Evolutionary conservation across 2,113 vertebrate species (phyloP).

Genomic region (Microtus pennsylvanicus): DNA sequence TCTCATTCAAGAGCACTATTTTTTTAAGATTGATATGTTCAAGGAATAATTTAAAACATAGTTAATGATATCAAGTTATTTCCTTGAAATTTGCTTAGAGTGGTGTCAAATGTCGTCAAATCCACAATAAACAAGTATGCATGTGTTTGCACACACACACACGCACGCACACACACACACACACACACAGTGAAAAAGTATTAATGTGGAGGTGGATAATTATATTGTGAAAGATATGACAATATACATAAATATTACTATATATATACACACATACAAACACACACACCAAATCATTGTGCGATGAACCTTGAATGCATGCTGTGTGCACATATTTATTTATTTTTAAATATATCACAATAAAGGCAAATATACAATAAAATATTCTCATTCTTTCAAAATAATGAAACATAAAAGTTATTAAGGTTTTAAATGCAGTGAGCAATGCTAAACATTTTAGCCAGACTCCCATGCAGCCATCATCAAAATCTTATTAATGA

Average conservation of each 20-base stretch:
- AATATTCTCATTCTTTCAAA: not conserved
- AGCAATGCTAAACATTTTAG: not conserved
- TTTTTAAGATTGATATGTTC: not conserved
- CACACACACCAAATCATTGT: not conserved
- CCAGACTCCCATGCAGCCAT: not conserved
- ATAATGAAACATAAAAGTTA: not conserved
- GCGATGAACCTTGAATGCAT: not conserved
- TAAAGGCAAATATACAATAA: not conserved
- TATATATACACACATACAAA: not conserved
- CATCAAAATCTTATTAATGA: not conserved
- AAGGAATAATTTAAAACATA: not conserved
- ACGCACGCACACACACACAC: not conserved
- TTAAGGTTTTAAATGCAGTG: not conserved
- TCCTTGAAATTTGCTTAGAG: not conserved
- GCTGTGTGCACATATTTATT: not conserved
- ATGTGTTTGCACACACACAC: not conserved
- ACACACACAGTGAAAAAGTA: not conserved
- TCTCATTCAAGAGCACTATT: not conserved
- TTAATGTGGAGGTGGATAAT: not conserved
- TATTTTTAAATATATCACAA: not conserved
- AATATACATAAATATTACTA: not conserved
- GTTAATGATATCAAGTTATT: not conserved
- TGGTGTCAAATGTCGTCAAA: not conserved
- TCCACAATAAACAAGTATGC: not conserved
- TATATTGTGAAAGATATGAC: not conserved